These are phyloP conservation scores for Morpho deidamia DNA, from an alignment of 2,888 invertebrate genomes.

Conservation along the genomic window DNA sequence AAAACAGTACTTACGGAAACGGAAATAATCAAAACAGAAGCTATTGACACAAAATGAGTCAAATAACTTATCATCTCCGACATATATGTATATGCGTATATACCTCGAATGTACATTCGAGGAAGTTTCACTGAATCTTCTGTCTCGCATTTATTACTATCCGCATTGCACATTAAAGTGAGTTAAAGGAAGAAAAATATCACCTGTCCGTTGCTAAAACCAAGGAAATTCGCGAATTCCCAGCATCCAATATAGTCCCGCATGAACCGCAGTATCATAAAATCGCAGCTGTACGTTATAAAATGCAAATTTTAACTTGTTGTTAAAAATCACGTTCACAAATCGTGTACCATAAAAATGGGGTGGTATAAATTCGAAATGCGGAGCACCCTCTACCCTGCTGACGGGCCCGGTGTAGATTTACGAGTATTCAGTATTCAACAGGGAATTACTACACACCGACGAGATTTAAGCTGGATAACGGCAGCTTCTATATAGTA, in stretches of 20 bases:
- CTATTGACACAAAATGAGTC: too few relatives aligned
- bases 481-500: slow-evolving; percentile 27
- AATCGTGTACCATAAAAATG: slow-evolving; percentile 59
- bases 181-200: neutral
- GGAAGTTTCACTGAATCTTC: neutral
- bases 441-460: slow-evolving; percentile 59
- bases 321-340: slow-evolving; percentile 65
- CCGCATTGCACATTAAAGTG: neutral
- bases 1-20: too few relatives aligned
- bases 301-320: slow-evolving; percentile 62
- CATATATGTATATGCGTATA: too few relatives aligned
- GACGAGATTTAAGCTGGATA: slow-evolving; percentile 57
- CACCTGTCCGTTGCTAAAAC: neutral
- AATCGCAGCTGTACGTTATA: slow-evolving; percentile 44
- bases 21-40: too few relatives aligned
- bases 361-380: slow-evolving; percentile 56
- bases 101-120: too few relatives aligned
- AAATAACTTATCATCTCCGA: too few relatives aligned
- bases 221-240: slow-evolving; percentile 10
- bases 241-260: slow-evolving; percentile 29
- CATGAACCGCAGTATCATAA: slow-evolving; percentile 35
- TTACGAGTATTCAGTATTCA: slow-evolving; percentile 69
- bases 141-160: neutral
- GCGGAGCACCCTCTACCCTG: slow-evolving; percentile 45
- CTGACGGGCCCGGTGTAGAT: slow-evolving; percentile 60